Evolutionary conservation across 2,797 vertebrate species (phyloP), one percentile per base, ranked within the genome.

Genomic region (Sparus aurata): DNA sequence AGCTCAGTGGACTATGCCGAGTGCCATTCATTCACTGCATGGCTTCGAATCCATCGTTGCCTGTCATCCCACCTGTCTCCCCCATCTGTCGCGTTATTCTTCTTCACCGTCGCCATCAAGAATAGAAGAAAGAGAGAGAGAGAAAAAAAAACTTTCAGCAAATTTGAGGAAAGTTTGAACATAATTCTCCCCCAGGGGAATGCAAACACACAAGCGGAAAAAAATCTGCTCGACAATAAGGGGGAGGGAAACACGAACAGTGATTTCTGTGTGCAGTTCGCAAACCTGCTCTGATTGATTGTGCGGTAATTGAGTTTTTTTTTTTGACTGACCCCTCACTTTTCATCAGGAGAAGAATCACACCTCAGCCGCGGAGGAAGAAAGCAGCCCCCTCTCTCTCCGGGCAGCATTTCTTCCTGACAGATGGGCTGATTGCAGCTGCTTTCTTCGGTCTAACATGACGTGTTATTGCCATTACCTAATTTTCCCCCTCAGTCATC

Each of bases 381-480:
- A 76, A 75, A 43, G 71, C 77, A 82, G 55, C 69, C 59, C 69
- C 61, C 79, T 87, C 82, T 81, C 62, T 30, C 3, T 30, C 30
- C 74, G 68, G 79, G 69, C 75, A 77, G 84, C 85, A 77, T 90
- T 90, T 82, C 87, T 80, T 85, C 72, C 79, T 83, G 89, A 90
- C 87, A 87, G 90, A 82, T 83, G 83, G 83, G 85, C 80, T 88
- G 85, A 91, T 87, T 89, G 88, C 89, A 76, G 84, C 77, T 87
- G 85, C 78, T 88, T 89, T 86, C 84, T 86, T 83, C 85, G 64
- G 66, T 71, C 75, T 76, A 87, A 91, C 90, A 83, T 89, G 85
- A 90, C 69, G 64, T 88, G 73, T 86, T 85, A 89, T 89, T 87
- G 86, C 86, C 85, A 66, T 88, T 84, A 84, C 85, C 67, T 89